Base-by-base conservation (phyloP, 2,888 invertebrate species). In the Temnothorax unifasciatus region DNA sequence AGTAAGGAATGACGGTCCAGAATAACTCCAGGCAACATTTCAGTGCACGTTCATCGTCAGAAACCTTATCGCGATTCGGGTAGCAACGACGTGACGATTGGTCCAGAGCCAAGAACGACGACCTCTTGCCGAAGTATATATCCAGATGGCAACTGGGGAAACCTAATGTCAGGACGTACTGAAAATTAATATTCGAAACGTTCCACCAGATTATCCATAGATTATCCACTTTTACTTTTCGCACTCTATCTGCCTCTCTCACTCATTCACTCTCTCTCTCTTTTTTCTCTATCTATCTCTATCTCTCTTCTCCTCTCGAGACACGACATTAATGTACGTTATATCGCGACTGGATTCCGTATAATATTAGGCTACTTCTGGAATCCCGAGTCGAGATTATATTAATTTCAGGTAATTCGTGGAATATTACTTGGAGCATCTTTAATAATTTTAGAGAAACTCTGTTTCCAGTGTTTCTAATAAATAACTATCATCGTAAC, bases 11-110 rank as follows among this genome's bases (percentile, higher is more conserved):
- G 92, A 92, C 91, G 90, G 47, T 92, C 86, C 85, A 90, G 92
- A 93, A 93, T 93, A 93, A 92, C 90, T 88, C 88, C 86, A 86
- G 90, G 92, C 92, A 92, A 92, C 91, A 87, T 90, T 90, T 85
- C 77, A 88, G 88, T 82, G 89, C 83, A 76, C 87, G 83, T 79
- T 87, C 89, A 87, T 89, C 91, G 92, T 90, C 92, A 92, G 91
- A 92, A 92, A 90, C 88, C 90, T 92, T 92, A 93, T 93, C 93
- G 91, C 91, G 90, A 93, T 92, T 92, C 90, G 90, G 88, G 85
- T 87, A 86, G 86, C 86, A 84, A 69, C 88, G 88, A 89, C 88
- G 88, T 84, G 90, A 89, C 91, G 88, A 93, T 93, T 93, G 93
- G 93, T 93, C 90, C 82, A 64, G 89, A 88, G 93, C 93, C 93